Evolutionary conservation across 2,888 invertebrate genomes (phyloP), one percentile per base, ranked within the genome.

Genomic region (Gisinianus flammeolus): DNA sequence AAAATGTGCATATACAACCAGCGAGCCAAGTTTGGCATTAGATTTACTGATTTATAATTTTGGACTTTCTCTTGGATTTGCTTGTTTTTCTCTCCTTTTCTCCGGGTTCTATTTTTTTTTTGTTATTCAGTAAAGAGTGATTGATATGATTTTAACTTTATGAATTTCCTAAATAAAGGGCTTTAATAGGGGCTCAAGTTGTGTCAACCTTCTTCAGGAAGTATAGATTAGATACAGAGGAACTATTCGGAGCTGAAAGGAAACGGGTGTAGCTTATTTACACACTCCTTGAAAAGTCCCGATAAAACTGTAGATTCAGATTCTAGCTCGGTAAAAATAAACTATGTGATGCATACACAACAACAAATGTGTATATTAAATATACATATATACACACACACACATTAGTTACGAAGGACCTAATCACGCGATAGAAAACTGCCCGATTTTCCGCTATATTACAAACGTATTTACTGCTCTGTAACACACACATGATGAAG

Each of bases 361-460:
- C 4, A n/a, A n/a, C 12, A 56, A n/a, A n/a, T 4, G n/a, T n/a
- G n/a, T 56, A 56, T 4, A 56, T 8, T 12, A 35, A 35, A 35
- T 35, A 12, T 35, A 35, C 35, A 35, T 35, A 12, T 35, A 35
- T 4, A 56, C 6, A n/a, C 4, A 56, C 4, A 56, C 4, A n/a
- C n/a, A 24, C 62, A 62, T 10, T 31, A 56, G 70, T 70, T 70
- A 70, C 52, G 71, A 71, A 56, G 71, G 71, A 56, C 1, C 56
- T 71, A 58, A 71, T 71, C 71, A 71, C 71, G 71, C 71, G 71
- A 71, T 71, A 58, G 56, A 71, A 58, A 71, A 71, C 30, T 58
- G 58, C 58, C 71, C 71, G 71, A 71, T 71, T 71, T 71, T 71
- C 71, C 71, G 71, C 71, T 71, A 71, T 58, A 71, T 71, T 58